A percentile compares a stretch with the other conserved stretches of the same genome.
These are phyloP conservation scores for Nysson spinosus DNA, from an alignment of 2,888 invertebrate genomes.

Conservation along the genomic window DNA sequence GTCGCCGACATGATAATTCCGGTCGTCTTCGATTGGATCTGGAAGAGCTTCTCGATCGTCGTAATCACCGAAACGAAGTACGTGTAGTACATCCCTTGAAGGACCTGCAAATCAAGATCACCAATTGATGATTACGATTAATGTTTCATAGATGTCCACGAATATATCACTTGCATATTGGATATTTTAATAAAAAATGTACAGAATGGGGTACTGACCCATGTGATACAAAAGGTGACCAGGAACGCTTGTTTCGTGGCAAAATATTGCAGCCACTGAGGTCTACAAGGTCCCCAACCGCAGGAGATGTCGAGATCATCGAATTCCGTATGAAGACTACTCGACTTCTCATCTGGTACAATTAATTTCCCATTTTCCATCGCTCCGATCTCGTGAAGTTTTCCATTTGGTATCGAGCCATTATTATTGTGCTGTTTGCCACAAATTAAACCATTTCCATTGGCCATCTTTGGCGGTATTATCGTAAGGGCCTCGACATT, in stretches of 20 bases:
- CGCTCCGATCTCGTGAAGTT: constrained; percentile 64
- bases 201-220: constrained; percentile 80
- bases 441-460: constrained; percentile 70
- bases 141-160: no score
- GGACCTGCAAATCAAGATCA: constrained; percentile 63
- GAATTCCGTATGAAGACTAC: constrained; percentile 66
- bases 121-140: neutral
- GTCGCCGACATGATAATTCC: constrained; percentile 94
- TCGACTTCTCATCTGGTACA: constrained; percentile 66
- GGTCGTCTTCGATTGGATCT: constrained; percentile 94
- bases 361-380: constrained; percentile 70
- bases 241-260: constrained; percentile 94
- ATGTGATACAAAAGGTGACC: constrained; percentile 91
- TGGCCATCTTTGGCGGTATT: constrained; percentile 70
- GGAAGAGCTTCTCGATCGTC: constrained; percentile 94
- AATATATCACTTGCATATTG: no score
- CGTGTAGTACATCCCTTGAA: constrained; percentile 93
- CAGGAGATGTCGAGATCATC: constrained; percentile 82
- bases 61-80: constrained; percentile 96
- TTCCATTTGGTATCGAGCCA: constrained; percentile 69
- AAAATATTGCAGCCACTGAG: constrained; percentile 86
- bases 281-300: constrained; percentile 89
- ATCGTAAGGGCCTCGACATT: constrained; percentile 70
- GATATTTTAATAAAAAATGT: no score
- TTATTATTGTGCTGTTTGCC: constrained; percentile 70